phyloP scores from a whole-genome alignment of 92 coral and sea anemone species.

The Palythoa caribaeorum region DNA sequence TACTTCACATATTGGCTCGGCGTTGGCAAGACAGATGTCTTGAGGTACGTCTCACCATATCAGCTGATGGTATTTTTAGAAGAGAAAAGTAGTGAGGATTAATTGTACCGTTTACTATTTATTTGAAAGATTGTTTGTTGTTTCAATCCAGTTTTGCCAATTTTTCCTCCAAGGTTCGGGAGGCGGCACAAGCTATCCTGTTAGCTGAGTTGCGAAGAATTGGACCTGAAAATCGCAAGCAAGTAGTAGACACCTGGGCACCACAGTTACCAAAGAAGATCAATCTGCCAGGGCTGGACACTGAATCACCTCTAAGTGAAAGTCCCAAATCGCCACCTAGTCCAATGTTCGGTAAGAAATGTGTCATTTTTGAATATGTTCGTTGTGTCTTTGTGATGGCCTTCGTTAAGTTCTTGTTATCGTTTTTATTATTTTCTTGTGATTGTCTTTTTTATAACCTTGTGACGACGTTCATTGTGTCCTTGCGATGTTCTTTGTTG shows the following conservation, averaged over 20 bases:
- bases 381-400: no score
- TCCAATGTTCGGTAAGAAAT: constrained; percentile 48
- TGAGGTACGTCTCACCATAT: constrained; percentile 64
- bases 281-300: constrained; percentile 67
- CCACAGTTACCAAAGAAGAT: constrained; percentile 93
- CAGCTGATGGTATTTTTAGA: neutral
- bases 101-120: no score
- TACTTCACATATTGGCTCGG: constrained; percentile 93
- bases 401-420: no score
- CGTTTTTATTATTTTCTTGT: no score
- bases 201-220: constrained; percentile 94
- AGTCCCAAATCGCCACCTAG: constrained; percentile 49
- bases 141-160: neutral
- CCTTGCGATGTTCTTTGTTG: no score
- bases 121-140: neutral
- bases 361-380: neutral
- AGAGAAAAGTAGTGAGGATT: no score
- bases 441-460: no score
- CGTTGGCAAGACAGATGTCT: constrained; percentile 99
- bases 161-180: constrained; percentile 76
- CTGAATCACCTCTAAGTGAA: constrained; percentile 42
- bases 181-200: constrained; percentile 96
- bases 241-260: constrained; percentile 98
- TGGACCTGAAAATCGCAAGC: constrained; percentile 90
- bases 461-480: no score